Percentiles rank a stretch among this genome's conserved stretches.
Evolutionary conservation across 1,140 invertebrate genomes (phyloP).

Genomic region (Drosophila pseudoobscura): DNA sequence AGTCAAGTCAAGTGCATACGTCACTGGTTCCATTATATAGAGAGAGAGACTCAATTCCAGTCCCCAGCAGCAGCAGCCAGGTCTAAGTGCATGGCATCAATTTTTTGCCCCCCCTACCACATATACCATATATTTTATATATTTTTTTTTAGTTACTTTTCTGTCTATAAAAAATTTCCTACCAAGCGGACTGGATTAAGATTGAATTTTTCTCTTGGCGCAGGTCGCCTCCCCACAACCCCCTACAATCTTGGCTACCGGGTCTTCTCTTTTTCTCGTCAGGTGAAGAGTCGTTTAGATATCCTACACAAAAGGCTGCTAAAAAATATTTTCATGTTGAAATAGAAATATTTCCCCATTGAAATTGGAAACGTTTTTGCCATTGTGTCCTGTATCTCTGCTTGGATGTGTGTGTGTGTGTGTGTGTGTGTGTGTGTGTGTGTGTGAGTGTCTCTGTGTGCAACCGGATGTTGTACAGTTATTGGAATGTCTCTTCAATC

Average conservation of each 20-base stretch:
- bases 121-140: background rate
- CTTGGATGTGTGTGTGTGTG: background rate
- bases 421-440: constrained; percentile 28
- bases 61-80: background rate
- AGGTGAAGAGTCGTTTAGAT: constrained; percentile 70
- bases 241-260: too few species aligned
- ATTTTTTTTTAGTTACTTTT: constrained; percentile 26
- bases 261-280: constrained; percentile 18
- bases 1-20: constrained; percentile 72
- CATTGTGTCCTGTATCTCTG: constrained; percentile 50
- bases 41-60: background rate
- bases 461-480: constrained; percentile 74
- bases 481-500: constrained; percentile 70
- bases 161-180: constrained; percentile 49
- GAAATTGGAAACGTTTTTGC: constrained; percentile 75
- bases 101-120: background rate
- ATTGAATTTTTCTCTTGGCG: constrained; percentile 61
- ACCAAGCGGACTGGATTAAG: constrained; percentile 64
- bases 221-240: too few species aligned
- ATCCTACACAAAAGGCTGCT: constrained; percentile 55
- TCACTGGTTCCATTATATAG: constrained; percentile 55
- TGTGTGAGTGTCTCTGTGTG: constrained; percentile 36
- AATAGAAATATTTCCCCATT: constrained; percentile 76
- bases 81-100: constrained; percentile 41
- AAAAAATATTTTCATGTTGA: constrained; percentile 74